Percentiles rank a stretch among this genome's conserved stretches.
Evolutionary conservation across 2,797 vertebrate species (phyloP).

Genomic region (Peromyscus attwateri): DNA sequence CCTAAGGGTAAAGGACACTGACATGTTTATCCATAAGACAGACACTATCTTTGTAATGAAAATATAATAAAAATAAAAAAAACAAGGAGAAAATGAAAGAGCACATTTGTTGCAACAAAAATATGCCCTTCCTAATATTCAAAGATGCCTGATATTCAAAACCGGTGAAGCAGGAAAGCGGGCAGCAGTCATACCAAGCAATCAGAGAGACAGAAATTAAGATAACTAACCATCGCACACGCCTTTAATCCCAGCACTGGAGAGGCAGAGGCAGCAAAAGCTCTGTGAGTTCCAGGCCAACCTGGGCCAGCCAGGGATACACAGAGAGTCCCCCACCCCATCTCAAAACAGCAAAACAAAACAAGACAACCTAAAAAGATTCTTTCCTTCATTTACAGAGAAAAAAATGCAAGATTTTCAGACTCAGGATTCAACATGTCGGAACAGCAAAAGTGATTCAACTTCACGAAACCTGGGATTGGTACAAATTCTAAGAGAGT

Average conservation of each 20-base stretch:
- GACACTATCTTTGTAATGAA: neutral
- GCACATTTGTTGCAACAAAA: neutral
- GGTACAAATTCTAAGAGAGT: neutral
- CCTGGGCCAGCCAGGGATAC: no score
- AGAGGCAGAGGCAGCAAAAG: neutral
- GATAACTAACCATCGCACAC: neutral
- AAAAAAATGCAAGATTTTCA: neutral
- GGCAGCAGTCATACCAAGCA: neutral
- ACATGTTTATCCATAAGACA: neutral
- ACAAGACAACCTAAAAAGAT: neutral
- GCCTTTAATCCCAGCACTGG: neutral
- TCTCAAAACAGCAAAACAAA: no score
- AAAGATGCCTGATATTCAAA: neutral
- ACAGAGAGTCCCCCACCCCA: no score
- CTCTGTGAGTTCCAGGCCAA: neutral
- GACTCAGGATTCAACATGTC: neutral
- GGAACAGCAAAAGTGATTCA: neutral
- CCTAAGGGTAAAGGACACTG: neutral
- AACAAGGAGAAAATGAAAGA: neutral
- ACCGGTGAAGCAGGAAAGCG: neutral
- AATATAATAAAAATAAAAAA: conserved; percentile 37
- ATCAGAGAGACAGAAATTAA: neutral
- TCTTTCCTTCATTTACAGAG: neutral
- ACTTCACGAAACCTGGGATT: neutral
- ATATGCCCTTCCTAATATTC: neutral